Evolutionary conservation across 1,140 invertebrate species (phyloP), one percentile per base, ranked within the genome.

Genomic region (Heliconius hewitsoni): DNA sequence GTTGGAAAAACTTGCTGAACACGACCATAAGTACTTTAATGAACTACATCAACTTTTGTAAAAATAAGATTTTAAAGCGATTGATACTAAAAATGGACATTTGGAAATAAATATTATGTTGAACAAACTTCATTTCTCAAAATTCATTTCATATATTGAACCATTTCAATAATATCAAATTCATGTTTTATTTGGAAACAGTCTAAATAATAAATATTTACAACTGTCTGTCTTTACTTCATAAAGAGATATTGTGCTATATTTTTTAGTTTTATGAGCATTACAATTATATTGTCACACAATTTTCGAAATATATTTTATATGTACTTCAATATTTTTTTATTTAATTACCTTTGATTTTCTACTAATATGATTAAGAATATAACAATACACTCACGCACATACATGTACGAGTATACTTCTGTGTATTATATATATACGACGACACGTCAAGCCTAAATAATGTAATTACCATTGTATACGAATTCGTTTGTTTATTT

Each of bases 1-100:
- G 34, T 89, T 97, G 11, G 94, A 96, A 72, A 84, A 87, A 37
- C 86, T 95, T 8, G 90, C 93, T 0, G 91, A 93, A 39, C 82
- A 79, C 9, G 91, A 95, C 82, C 82, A 83, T 42, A 79, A 85
- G 9, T 85, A 94, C 83, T 95, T 90, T 81, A 70, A 78, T 2
- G 89, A 94, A n/a, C 85, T 95, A 19, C 75, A 87, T 46, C 70
- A 78, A 9, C 82, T 89, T 71, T 77, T 37, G 76, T 66, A 23
- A 79, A 77, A 78, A 57, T 8, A 16, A 42, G 16, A 9, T 57
- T 52, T 19, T 8, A 52, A 18, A 57, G 55, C 76, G 57, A 60
- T 46, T 39, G n/a, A 57, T 39, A 52, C 46, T 57, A 9, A 57
- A 52, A 19, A n/a, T 23, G 23, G n/a, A 57, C 8, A 57, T 57